A percentile compares a stretch with the other conserved stretches of the same genome.
Conservation (phyloP, 2,113 vertebrate genomes). For the Odontophorus gujanensis region DNA sequence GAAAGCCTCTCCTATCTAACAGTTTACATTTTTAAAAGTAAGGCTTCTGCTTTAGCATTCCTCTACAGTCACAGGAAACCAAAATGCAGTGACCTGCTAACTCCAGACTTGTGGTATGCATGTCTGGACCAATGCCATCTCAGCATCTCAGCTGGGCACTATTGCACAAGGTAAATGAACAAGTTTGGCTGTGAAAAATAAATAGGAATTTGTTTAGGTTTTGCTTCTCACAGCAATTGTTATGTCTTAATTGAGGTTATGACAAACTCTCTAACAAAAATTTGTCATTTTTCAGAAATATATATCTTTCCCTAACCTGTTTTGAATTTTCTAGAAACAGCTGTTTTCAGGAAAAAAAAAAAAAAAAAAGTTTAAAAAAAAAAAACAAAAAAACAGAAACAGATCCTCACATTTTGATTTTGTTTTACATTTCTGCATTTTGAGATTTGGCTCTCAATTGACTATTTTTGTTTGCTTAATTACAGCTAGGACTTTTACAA, state of each 20-base stretch:
- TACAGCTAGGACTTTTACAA: conserved; percentile 3
- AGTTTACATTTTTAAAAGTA: conserved; percentile 3
- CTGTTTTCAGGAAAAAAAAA: not conserved
- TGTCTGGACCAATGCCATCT: not conserved
- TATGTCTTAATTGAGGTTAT: not conserved
- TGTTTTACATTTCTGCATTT: not conserved
- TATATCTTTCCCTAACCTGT: not conserved
- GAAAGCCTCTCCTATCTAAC: not conserved
- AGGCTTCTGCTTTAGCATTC: not conserved
- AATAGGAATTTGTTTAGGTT: not conserved
- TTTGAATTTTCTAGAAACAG: not conserved
- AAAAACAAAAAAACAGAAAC: too few relatives aligned
- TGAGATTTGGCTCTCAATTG: not conserved
- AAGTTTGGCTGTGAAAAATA: not conserved
- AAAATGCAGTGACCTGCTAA: not conserved
- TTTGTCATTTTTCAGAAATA: not conserved
- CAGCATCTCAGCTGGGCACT: not conserved
- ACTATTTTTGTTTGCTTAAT: not conserved
- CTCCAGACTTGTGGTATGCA: not conserved
- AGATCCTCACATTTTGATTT: not conserved
- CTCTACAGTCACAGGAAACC: not conserved
- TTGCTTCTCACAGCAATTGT: not conserved
- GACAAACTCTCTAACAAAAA: not conserved
- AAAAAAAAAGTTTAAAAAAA: not conserved
- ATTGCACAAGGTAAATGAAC: not conserved